These are phyloP conservation scores for Emydura subglobosa DNA, from an alignment of 2,113 vertebrate genomes.

Conservation along the genomic window DNA sequence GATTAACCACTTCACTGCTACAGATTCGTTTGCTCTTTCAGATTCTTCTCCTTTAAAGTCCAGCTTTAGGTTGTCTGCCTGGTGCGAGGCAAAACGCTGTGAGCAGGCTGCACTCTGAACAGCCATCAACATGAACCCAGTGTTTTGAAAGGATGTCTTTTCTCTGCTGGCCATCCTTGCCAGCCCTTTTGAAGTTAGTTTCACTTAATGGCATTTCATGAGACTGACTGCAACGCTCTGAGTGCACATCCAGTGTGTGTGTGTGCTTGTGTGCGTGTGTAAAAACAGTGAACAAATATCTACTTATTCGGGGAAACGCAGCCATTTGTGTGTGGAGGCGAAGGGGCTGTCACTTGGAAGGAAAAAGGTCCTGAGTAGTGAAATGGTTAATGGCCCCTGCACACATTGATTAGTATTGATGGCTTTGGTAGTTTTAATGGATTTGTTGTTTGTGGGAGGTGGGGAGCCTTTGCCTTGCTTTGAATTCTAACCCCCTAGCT, in stretches of 20 bases:
- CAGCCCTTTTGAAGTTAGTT: constrained; percentile 34
- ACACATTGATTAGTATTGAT: constrained; percentile 87
- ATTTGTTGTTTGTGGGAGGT: constrained; percentile 79
- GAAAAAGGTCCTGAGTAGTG: neutral
- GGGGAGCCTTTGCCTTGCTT: constrained; percentile 77
- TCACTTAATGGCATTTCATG: constrained; percentile 14
- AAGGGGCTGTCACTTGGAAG: neutral
- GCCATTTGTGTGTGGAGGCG: neutral
- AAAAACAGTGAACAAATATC: neutral
- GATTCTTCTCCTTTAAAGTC: neutral
- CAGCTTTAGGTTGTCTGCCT: neutral
- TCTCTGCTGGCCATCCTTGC: neutral
- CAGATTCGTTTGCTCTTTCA: neutral
- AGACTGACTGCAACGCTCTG: neutral
- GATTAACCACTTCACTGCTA: constrained; percentile 72
- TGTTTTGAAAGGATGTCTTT: neutral
- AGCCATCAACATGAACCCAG: neutral
- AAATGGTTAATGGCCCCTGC: constrained; percentile 71
- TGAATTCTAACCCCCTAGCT: constrained; percentile 79
- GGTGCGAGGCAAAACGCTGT: neutral
- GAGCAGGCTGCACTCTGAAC: neutral
- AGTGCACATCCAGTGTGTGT: neutral
- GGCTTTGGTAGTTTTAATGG: constrained; percentile 86
- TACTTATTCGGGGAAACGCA: neutral
- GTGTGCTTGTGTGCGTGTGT: neutral